These are phyloP conservation scores for Garra rufa DNA, from an alignment of 2,113 vertebrate genomes.

Conservation along the genomic window DNA sequence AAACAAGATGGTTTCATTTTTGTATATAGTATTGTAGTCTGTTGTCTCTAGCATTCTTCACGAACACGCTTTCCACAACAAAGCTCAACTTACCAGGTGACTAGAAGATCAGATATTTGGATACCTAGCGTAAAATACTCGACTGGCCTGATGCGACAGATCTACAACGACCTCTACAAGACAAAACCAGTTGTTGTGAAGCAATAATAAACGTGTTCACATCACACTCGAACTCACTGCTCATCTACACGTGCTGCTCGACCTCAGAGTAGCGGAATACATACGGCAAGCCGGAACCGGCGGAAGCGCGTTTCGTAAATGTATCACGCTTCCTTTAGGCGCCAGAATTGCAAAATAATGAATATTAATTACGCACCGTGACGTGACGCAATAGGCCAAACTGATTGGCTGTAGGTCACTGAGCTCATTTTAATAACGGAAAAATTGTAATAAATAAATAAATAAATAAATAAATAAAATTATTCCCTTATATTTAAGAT, in stretches of 20 bases:
- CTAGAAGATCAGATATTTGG: not conserved
- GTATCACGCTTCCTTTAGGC: not conserved
- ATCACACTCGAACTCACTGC: not conserved
- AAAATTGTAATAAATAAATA: too few species aligned
- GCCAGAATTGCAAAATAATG: not conserved
- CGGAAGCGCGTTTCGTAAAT: not conserved
- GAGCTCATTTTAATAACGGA: too few species aligned
- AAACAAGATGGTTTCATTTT: not conserved
- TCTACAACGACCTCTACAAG: not conserved
- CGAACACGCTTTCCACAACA: not conserved
- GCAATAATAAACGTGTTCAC: not conserved
- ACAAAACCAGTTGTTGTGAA: not conserved
- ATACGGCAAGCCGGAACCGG: not conserved
- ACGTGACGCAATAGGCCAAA: not conserved
- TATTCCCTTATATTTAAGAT: too few species aligned
- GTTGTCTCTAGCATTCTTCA: not conserved
- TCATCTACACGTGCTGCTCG: not conserved
- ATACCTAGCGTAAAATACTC: not conserved
- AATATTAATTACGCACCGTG: not conserved
- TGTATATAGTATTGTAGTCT: not conserved
- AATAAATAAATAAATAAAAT: too few species aligned
- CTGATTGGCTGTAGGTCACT: too few species aligned
- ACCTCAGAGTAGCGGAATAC: not conserved
- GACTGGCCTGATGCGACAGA: not conserved
- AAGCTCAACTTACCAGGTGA: not conserved